These are phyloP conservation scores for Trissonchulus sp. DNA, from an alignment of 2,888 invertebrate species.

Conservation along the genomic window DNA sequence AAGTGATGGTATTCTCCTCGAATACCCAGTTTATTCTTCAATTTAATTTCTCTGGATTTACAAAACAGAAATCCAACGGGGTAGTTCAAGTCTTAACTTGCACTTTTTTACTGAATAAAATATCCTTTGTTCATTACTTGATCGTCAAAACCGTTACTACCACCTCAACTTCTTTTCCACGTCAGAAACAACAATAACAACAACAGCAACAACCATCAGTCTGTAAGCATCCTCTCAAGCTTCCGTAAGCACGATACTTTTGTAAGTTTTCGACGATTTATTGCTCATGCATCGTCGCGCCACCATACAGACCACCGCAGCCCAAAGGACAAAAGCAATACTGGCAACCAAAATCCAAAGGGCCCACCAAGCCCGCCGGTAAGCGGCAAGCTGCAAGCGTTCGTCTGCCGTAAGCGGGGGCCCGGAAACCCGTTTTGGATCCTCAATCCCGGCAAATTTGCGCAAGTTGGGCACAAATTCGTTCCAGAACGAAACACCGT, in stretches of 20 bases:
- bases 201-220: too few relatives aligned
- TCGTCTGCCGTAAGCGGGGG: constrained; percentile 30
- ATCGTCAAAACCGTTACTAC: too few relatives aligned
- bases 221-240: too few relatives aligned
- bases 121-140: too few relatives aligned
- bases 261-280: constrained; percentile 25
- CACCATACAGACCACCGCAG: constrained; percentile 42
- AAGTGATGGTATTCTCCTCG: too few relatives aligned
- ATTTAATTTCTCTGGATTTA: too few relatives aligned
- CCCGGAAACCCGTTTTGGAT: constrained; percentile 35
- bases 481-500: constrained; percentile 49
- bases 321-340: constrained; percentile 46
- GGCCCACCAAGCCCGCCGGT: constrained; percentile 48
- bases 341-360: constrained; percentile 48
- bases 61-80: too few relatives aligned
- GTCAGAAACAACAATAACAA: too few relatives aligned
- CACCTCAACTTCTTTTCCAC: too few relatives aligned
- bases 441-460: constrained; percentile 22
- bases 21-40: too few relatives aligned
- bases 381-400: constrained; percentile 41
- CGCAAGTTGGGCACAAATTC: constrained; percentile 31
- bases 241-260: constrained; percentile 27
- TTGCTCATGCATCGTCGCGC: constrained; percentile 39
- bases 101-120: too few relatives aligned
- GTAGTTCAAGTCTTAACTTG: too few relatives aligned